Percentiles rank a stretch among this genome's conserved stretches.
These are phyloP conservation scores for Darevskia nairensis DNA, from an alignment of 2,797 vertebrate species.

Conservation along the genomic window DNA sequence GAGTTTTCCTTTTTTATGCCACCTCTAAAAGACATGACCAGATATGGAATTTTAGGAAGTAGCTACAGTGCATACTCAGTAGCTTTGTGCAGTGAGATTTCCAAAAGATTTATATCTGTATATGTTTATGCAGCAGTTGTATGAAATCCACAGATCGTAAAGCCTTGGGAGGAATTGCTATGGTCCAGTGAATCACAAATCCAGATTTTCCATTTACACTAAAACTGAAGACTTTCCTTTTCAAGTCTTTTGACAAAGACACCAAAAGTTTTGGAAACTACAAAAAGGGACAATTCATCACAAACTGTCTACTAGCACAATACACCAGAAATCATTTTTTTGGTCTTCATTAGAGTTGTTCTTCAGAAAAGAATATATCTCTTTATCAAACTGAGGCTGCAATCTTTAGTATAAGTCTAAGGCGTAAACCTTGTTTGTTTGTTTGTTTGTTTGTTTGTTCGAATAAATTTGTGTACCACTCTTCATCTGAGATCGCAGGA, in stretches of 20 bases:
- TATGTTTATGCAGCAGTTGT: constrained; percentile 30
- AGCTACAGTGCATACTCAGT: constrained; percentile 4
- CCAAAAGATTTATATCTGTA: constrained; percentile 40
- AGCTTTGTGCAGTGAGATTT: constrained; percentile 1
- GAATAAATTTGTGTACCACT: no score
- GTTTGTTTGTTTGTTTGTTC: no score
- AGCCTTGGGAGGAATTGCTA: not conserved
- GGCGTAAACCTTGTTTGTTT: not conserved
- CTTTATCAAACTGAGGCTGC: constrained; percentile 28
- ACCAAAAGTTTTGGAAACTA: not conserved
- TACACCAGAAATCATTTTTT: constrained; percentile 13
- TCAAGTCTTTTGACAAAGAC: constrained; percentile 20
- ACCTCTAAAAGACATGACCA: constrained; percentile 17
- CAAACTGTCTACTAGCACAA: not conserved
- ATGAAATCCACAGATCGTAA: not conserved
- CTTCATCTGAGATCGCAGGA: no score
- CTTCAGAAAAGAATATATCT: constrained; percentile 35
- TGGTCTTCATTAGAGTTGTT: not conserved
- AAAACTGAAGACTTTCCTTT: not conserved
- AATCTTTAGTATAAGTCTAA: not conserved
- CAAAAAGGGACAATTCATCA: not conserved
- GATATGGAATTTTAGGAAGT: constrained; percentile 26
- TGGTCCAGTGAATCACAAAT: constrained; percentile 1
- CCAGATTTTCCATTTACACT: not conserved
- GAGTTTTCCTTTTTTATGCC: constrained; percentile 32